Evolutionary conservation across 2,888 invertebrate genomes (phyloP).

Genomic region (Leptura quadrifasciata): DNA sequence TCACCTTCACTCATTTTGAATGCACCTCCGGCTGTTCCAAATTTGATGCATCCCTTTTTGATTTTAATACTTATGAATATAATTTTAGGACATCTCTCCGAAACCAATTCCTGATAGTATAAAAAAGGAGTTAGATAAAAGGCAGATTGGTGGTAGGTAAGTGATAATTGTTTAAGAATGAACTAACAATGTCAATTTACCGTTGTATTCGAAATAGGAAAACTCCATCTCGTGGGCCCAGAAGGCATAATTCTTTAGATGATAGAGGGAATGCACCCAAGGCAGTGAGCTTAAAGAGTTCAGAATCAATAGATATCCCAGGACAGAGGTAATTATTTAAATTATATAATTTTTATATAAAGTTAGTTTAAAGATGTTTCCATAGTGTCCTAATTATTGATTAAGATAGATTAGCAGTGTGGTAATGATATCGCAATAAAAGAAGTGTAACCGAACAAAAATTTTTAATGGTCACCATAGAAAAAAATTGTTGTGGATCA

Average conservation of each 20-base stretch:
- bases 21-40: too few relatives aligned
- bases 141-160: conserved; percentile 78
- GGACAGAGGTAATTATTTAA: conserved; percentile 12
- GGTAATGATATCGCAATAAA: too few relatives aligned
- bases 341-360: neutral
- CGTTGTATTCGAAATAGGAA: conserved; percentile 41
- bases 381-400: too few relatives aligned
- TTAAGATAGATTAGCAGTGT: too few relatives aligned
- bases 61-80: neutral
- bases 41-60: too few relatives aligned
- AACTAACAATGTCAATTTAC: conserved; percentile 1
- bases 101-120: conserved; percentile 79
- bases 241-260: conserved; percentile 68
- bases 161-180: conserved; percentile 14
- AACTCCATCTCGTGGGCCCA: conserved; percentile 56
- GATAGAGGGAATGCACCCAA: conserved; percentile 62
- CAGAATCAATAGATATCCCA: conserved; percentile 61
- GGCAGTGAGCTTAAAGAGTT: conserved; percentile 63
- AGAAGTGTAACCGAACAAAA: too few relatives aligned
- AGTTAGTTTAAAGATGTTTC: neutral
- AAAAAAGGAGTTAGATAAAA: conserved; percentile 80
- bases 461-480: too few relatives aligned
- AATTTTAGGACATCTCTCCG: conserved; percentile 49
- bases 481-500: too few relatives aligned
- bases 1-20: too few relatives aligned